Evolutionary conservation across 1,140 invertebrate species (phyloP).

Genomic region (Caenorhabditis brenneri): DNA sequence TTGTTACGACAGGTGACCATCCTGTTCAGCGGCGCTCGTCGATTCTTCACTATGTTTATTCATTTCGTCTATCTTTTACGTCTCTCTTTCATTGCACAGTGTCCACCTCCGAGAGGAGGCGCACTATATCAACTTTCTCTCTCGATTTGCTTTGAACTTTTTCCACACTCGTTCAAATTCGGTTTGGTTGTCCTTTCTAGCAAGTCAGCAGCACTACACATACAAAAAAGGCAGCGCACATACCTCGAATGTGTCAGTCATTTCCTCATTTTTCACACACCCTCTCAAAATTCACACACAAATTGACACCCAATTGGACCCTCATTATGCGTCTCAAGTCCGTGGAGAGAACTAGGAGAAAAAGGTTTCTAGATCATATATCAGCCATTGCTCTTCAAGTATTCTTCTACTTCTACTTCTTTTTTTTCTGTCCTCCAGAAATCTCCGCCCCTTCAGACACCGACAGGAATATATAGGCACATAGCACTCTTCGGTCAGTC

Average conservation of each 20-base stretch:
- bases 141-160: slow-evolving; percentile 10
- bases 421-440: not conserved
- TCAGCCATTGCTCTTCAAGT: not conserved
- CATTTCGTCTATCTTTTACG: slow-evolving; percentile 23
- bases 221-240: not conserved
- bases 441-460: not conserved
- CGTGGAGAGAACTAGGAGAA: not conserved
- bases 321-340: not conserved
- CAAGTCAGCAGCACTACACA: not conserved
- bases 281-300: not conserved
- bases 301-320: not conserved
- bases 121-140: slow-evolving; percentile 34
- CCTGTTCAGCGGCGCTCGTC: not conserved
- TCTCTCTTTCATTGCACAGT: slow-evolving; percentile 2
- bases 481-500: not conserved
- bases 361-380: not conserved
- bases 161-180: not conserved
- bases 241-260: not conserved
- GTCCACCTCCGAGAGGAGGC: not conserved
- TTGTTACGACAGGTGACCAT: not conserved
- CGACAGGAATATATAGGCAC: not conserved
- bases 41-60: slow-evolving; percentile 21
- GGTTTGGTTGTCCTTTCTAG: not conserved
- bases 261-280: not conserved
- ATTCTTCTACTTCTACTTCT: not conserved